phyloP scores from a whole-genome alignment of 2,113 vertebrate species.

The Cavia porcellus region DNA sequence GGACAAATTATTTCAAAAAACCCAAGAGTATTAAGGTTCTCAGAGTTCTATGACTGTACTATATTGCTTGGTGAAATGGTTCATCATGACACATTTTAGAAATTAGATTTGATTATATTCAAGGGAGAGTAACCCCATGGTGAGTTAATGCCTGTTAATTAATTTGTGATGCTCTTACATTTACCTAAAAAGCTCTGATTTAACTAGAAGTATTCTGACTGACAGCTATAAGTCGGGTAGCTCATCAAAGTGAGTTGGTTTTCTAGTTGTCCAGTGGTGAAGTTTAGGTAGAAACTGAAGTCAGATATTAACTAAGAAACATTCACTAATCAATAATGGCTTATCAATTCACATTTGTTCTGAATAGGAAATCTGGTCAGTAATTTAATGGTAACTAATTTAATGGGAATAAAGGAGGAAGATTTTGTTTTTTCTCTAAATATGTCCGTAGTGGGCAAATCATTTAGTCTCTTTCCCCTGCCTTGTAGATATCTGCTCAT shows the following conservation, averaged over 20 bases:
- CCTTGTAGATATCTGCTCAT: background rate
- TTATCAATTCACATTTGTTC: background rate
- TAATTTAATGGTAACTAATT: background rate
- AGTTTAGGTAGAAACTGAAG: constrained; percentile 26
- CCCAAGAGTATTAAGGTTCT: background rate
- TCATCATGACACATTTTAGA: background rate
- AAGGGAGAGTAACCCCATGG: background rate
- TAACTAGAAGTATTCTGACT: background rate
- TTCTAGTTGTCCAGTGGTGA: constrained; percentile 20
- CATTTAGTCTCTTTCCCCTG: background rate
- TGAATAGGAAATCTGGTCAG: background rate
- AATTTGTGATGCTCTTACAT: background rate
- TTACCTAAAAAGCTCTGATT: constrained; percentile 35
- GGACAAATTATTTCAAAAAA: background rate
- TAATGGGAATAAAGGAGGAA: background rate
- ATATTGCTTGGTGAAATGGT: background rate
- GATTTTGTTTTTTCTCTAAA: constrained; percentile 17
- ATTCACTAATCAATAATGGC: background rate
- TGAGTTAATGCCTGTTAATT: background rate
- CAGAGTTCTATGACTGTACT: background rate
- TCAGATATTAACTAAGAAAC: background rate
- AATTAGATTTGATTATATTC: constrained; percentile 30
- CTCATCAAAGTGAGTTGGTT: background rate
- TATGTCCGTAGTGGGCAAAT: background rate
- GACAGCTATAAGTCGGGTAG: background rate